These are phyloP conservation scores for Erpornis zantholeuca DNA, from an alignment of 2,113 vertebrate species.

Conservation along the genomic window DNA sequence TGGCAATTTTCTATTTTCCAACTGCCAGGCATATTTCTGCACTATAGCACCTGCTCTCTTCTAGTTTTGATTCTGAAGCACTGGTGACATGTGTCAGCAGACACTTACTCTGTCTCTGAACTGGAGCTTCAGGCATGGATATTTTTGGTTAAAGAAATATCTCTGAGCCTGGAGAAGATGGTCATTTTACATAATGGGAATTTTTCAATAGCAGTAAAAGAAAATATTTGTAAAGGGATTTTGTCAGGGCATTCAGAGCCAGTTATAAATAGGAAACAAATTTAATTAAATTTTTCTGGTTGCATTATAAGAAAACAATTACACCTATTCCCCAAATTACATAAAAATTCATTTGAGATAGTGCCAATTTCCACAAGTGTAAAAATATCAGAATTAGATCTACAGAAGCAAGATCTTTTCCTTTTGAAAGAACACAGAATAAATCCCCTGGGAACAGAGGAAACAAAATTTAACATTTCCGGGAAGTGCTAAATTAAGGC, in stretches of 20 bases:
- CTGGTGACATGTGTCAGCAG: conserved; percentile 54
- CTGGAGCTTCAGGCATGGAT: conserved; percentile 25
- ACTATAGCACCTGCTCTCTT: conserved; percentile 42
- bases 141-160: conserved; percentile 56
- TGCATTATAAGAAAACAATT: neutral
- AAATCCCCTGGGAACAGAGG: neutral
- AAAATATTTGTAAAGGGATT: neutral
- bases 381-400: neutral
- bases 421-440: neutral
- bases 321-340: neutral
- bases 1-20: conserved; percentile 15
- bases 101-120: conserved; percentile 36
- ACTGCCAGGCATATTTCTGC: conserved; percentile 31
- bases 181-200: neutral
- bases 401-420: neutral
- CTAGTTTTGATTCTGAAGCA: conserved; percentile 13
- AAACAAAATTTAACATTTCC: neutral
- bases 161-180: neutral
- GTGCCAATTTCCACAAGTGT: neutral
- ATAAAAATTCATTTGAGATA: neutral
- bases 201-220: neutral
- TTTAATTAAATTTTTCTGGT: neutral
- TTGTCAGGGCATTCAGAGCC: neutral
- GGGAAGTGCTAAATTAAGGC: neutral
- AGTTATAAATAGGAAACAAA: neutral